phyloP scores from a whole-genome alignment of 1,140 invertebrate species.

The Apocrypta bakeri region DNA sequence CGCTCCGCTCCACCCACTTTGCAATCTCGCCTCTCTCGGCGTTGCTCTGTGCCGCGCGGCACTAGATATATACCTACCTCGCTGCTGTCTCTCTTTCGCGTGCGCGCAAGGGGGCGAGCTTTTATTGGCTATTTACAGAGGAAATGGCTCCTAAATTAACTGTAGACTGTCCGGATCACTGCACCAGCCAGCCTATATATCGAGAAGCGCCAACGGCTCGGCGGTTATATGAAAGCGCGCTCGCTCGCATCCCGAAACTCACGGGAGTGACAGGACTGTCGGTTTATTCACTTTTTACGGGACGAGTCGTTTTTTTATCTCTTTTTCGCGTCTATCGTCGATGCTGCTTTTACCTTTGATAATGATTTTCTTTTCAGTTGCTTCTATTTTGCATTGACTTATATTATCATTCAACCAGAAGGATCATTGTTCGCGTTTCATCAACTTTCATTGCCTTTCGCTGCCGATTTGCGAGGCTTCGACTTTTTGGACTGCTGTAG shows the following conservation, averaged over 20 bases:
- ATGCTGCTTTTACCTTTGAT: neutral
- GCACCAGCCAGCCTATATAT: slow-evolving; percentile 63
- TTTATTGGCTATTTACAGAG: slow-evolving; percentile 75
- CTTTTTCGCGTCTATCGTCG: too few species aligned
- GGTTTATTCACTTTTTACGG: neutral
- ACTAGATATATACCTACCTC: neutral
- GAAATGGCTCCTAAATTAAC: slow-evolving; percentile 75
- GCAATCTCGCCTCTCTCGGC: slow-evolving; percentile 50
- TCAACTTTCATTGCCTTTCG: too few species aligned
- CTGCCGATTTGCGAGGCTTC: too few species aligned
- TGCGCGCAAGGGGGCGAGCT: slow-evolving; percentile 60
- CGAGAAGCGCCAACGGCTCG: slow-evolving; percentile 59
- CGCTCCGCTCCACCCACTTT: slow-evolving; percentile 44
- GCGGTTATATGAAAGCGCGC: slow-evolving; percentile 9
- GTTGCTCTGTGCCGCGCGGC: neutral
- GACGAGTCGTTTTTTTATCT: neutral
- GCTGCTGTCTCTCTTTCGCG: slow-evolving; percentile 51
- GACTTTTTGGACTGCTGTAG: too few species aligned
- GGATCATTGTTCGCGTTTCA: too few species aligned
- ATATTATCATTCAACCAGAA: neutral
- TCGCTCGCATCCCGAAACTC: neutral
- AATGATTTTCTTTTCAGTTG: neutral
- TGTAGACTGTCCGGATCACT: slow-evolving; percentile 72
- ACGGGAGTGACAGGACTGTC: neutral
- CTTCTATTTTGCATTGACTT: too few species aligned